Conservation (phyloP, 2,888 invertebrate species). For the Aproaerema taeniolella region DNA sequence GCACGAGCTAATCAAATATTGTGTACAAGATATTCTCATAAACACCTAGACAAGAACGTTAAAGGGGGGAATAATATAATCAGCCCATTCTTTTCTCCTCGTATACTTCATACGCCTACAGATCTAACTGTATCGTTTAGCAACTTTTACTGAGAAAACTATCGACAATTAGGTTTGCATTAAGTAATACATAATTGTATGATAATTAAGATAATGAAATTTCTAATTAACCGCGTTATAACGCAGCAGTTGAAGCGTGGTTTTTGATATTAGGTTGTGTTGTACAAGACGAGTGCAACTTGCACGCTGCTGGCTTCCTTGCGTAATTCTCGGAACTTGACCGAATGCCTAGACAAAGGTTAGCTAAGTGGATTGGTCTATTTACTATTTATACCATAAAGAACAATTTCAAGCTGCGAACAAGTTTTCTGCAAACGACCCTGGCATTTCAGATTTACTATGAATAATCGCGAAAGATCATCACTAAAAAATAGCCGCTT, state of each 20-base stretch:
- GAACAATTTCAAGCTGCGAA: too few relatives aligned
- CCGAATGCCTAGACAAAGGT: conserved; percentile 25
- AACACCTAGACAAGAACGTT: conserved; percentile 39
- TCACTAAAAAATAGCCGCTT: conserved; percentile 1
- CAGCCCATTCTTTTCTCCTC: conserved; percentile 50
- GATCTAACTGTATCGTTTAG: too few relatives aligned
- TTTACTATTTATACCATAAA: too few relatives aligned
- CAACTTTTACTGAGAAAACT: too few relatives aligned
- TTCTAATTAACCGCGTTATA: neutral
- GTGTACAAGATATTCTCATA: conserved; percentile 9
- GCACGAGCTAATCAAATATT: too few relatives aligned
- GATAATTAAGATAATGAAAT: neutral
- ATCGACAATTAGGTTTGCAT: conserved; percentile 1
- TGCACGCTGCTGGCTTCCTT: conserved; percentile 34
- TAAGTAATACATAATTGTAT: conserved; percentile 10
- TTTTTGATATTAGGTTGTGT: conserved; percentile 7
- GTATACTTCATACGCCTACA: too few relatives aligned
- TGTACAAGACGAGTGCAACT: conserved; percentile 25
- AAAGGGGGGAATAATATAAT: too few relatives aligned
- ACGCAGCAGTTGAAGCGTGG: conserved; percentile 11
- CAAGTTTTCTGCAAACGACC: conserved; percentile 4
- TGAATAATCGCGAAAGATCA: conserved; percentile 14
- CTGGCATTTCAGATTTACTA: conserved; percentile 8
- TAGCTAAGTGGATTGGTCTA: conserved; percentile 26
- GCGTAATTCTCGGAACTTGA: conserved; percentile 26